A percentile compares a stretch with the other conserved stretches of the same genome.
phyloP scores from a whole-genome alignment of 1,140 invertebrate genomes.

The Musca vetustissima region DNA sequence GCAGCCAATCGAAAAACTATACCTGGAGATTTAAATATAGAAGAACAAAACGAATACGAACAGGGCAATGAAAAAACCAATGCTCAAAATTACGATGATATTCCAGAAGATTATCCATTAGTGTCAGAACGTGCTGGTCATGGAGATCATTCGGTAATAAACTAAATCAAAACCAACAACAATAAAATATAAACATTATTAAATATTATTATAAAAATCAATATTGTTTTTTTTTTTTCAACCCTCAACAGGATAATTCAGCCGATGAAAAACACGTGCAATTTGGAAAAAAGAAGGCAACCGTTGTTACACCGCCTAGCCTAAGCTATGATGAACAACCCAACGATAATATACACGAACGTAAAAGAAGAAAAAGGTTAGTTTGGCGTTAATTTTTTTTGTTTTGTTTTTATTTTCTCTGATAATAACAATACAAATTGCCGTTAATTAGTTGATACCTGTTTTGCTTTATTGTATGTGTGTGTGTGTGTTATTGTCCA shows the following conservation, averaged over 20 bases:
- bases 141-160: conserved; percentile 48
- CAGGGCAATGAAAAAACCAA: conserved; percentile 46
- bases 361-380: conserved; percentile 54
- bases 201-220: not conserved
- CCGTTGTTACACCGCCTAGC: conserved; percentile 46
- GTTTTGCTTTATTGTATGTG: not conserved
- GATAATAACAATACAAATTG: not conserved
- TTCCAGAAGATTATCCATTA: conserved; percentile 52
- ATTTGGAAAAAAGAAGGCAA: conserved; percentile 50
- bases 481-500: no score
- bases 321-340: conserved; percentile 52
- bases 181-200: not conserved
- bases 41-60: conserved; percentile 52
- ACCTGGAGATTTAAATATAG: conserved; percentile 48
- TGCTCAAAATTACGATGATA: conserved; percentile 58
- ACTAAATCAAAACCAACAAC: not conserved
- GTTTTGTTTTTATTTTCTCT: not conserved
- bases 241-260: conserved; percentile 44
- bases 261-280: conserved; percentile 53
- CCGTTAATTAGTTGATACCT: not conserved
- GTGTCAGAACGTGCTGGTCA: conserved; percentile 52
- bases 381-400: not conserved
- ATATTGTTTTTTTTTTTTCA: not conserved
- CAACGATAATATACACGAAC: conserved; percentile 53
- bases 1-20: conserved; percentile 31